Evolutionary conservation across 2,888 invertebrate species (phyloP), one percentile per base, ranked within the genome.

Genomic region (Leptinotarsa haldemani): DNA sequence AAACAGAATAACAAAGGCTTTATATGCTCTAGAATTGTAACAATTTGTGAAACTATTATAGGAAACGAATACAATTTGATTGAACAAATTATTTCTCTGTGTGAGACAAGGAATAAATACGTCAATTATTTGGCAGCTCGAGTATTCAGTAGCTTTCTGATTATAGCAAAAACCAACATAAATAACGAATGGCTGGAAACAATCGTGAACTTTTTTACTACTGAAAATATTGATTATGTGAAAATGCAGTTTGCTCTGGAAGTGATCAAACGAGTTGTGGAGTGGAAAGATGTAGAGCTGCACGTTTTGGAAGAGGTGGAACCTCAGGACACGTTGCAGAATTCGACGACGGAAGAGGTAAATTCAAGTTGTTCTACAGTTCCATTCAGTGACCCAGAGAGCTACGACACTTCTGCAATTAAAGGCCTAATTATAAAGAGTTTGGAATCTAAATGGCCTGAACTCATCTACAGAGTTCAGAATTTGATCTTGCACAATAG

Each of bases 401-500:
- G 94, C 73, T 93, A 94, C 83, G 95, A 95, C 83, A 95, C 94
- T n/a, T 94, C 94, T 18, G 92, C 94, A 74, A 93, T 96, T 63
- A 96, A 96, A 88, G 95, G 94, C 80, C 89, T 95, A 81, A 95
- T 95, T 48, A 95, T 96, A 58, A 95, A 94, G 89, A 94, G 94
- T 53, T 88, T 96, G 74, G 95, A 95, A 87, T 92, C 93, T 71
- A 94, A 94, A 86, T 97, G 96, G 97, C 93, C 93, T 1, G 90
- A 93, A 75, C 87, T 97, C 81, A 94, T 96, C 1, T 91, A 92
- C 82, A 92, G 92, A 81, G 92, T 94, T 88, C 90, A 91, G 83
- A 87, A 89, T 75, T 87, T 91, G 76, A 88, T 92, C 77, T 86
- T 89, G 75, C 88, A 90, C 85, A 91, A 91, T 88, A 89, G 89